Base-by-base conservation (phyloP, 1,140 invertebrate genomes). In the Belonocnema kinseyi region DNA sequence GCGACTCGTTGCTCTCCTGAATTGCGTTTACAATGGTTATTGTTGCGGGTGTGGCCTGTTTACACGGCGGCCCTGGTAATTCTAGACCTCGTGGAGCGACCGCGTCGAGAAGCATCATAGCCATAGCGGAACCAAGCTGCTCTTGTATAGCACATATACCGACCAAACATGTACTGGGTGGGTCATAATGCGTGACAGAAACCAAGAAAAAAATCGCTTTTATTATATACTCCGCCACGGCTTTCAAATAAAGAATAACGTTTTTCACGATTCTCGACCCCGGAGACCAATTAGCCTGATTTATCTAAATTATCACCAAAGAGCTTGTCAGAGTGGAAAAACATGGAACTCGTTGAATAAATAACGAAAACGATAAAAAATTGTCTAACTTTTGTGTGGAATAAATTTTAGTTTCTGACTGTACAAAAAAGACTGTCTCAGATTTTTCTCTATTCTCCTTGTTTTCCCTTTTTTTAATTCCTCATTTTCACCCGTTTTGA, bases 11-110 rank as follows among this genome's bases (percentile, higher is more conserved):
- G 75, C 79, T 82, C 80, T 80, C 70, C 75, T 54, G 72, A 82
- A 83, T 81, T 79, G 78, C 78, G 76, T 80, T 79, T 79, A 73
- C 74, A 73, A 77, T 81, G 78, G 80, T 78, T 76, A 80, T 78
- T 77, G 80, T 79, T 77, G 77, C 75, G 79, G 79, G 52, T 75
- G 56, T 77, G 75, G 77, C 77, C 80, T 77, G 80, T 83, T 81
- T 80, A 79, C 80, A 52, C 76, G 70, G 73, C 61, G 21, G 56
- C 46, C 56, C 76, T 73, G 79, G 76, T 72, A 77, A 80, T 81
- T 83, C 76, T 46, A 76, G 72, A 77, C 74, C 56, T 58, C 72
- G 74, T 79, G 76, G 76, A 80, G 72, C 75, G 70, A 58, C 46
- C 61, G 61, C 50, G 26, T 58, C 54, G 50, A 19, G 40, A 50